These are phyloP conservation scores for Dioctria linearis DNA, from an alignment of 2,888 invertebrate genomes.

Conservation along the genomic window DNA sequence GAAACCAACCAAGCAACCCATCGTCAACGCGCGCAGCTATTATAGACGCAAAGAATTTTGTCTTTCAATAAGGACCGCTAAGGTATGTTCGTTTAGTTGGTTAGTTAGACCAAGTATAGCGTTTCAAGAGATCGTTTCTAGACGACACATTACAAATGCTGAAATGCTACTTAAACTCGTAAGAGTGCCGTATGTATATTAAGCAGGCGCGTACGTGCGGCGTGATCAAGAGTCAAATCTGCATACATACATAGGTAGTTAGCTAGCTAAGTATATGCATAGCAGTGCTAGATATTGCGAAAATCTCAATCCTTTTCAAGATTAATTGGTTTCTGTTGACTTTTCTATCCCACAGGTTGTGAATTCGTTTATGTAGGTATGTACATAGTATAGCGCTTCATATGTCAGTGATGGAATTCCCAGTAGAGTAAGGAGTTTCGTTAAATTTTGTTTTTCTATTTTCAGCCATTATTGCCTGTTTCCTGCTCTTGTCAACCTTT, in stretches of 20 bases:
- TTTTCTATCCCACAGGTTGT: slow-evolving; percentile 13
- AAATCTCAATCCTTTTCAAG: slow-evolving; percentile 43
- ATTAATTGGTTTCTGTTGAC: slow-evolving; percentile 47
- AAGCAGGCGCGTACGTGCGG: slow-evolving; percentile 6
- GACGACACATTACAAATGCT: slow-evolving; percentile 43
- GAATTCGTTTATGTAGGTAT: not conserved
- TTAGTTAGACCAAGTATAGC: not conserved
- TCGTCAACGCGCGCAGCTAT: not conserved
- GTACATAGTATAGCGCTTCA: too few species aligned
- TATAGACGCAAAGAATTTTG: not conserved
- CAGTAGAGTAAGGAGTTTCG: not conserved
- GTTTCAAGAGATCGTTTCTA: slow-evolving; percentile 23
- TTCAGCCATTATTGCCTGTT: slow-evolving; percentile 43
- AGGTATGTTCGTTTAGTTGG: slow-evolving; percentile 17
- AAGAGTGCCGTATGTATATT: slow-evolving; percentile 37
- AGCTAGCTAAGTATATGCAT: not conserved
- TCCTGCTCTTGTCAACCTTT: slow-evolving; percentile 52
- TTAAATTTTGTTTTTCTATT: slow-evolving; percentile 38
- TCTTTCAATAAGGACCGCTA: slow-evolving; percentile 5
- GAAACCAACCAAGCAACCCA: not conserved
- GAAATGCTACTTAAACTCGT: not conserved
- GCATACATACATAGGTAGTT: not conserved
- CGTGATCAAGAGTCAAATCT: not conserved
- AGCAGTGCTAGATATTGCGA: slow-evolving; percentile 16
- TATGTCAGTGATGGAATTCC: not conserved